Conservation (phyloP, 2,797 vertebrate genomes). For the Aulostomus chinensis region DNA sequence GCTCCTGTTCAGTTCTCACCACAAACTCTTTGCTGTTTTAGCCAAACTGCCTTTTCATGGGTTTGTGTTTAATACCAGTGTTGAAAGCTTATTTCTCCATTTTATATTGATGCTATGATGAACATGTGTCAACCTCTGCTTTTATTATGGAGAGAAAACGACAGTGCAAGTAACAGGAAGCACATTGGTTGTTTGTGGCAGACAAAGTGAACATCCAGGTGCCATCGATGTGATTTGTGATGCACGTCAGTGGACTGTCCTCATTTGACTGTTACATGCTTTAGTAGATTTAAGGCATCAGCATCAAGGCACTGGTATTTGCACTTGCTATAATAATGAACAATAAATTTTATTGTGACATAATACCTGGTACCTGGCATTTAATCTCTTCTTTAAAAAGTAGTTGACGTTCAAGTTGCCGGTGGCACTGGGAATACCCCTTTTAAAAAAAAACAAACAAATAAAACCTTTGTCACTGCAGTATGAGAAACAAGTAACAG, state of each 20-base stretch:
- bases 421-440: no score
- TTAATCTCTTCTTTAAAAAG: conserved; percentile 15
- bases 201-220: not conserved
- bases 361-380: conserved; percentile 4
- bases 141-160: conserved; percentile 3
- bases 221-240: not conserved
- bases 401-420: not conserved
- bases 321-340: not conserved
- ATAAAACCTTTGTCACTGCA: no score
- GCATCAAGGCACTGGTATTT: conserved; percentile 15
- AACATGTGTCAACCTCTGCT: conserved; percentile 4
- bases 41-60: not conserved
- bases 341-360: conserved; percentile 14
- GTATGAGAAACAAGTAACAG: no score
- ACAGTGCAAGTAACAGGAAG: not conserved
- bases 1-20: not conserved
- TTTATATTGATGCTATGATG: not conserved
- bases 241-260: not conserved
- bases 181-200: not conserved
- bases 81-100: not conserved
- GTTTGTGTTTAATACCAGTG: conserved; percentile 8
- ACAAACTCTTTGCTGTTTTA: not conserved
- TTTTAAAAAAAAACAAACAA: no score
- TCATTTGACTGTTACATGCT: not conserved
- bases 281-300: not conserved